A percentile compares a stretch with the other conserved stretches of the same genome.
These are phyloP conservation scores for Noctua comes DNA, from an alignment of 2,888 invertebrate species.

Conservation along the genomic window DNA sequence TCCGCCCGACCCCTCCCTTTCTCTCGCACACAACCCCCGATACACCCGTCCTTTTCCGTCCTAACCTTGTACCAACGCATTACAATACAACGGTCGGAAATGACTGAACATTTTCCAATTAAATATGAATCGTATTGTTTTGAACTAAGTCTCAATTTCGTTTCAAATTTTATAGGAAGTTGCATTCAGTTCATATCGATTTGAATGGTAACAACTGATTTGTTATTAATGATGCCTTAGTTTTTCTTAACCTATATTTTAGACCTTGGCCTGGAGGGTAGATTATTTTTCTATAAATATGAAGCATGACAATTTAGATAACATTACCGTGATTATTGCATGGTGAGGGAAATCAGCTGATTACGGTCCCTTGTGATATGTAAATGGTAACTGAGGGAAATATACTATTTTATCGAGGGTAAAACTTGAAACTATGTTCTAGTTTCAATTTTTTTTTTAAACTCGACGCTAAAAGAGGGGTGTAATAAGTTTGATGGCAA, in stretches of 20 bases:
- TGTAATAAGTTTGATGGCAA: too few relatives aligned
- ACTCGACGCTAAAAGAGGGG: too few relatives aligned
- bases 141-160: conserved; percentile 69
- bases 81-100: conserved; percentile 87
- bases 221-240: conserved; percentile 81
- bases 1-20: conserved; percentile 76
- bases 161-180: conserved; percentile 64
- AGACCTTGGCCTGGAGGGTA: conserved; percentile 77
- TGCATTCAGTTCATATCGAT: conserved; percentile 81
- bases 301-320: conserved; percentile 26
- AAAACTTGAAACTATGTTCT: not conserved
- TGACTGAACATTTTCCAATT: conserved; percentile 77
- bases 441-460: not conserved
- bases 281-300: conserved; percentile 58
- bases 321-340: conserved; percentile 43
- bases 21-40: conserved; percentile 61
- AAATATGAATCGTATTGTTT: conserved; percentile 78
- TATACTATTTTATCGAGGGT: not conserved
- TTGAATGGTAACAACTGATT: conserved; percentile 78
- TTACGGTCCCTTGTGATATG: not conserved
- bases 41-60: conserved; percentile 74
- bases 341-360: conserved; percentile 9
- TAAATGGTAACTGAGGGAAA: not conserved
- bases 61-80: conserved; percentile 84
- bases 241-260: conserved; percentile 81